Base-by-base conservation (phyloP, 2,888 invertebrate species). In the Drosophila paranaensis region DNA sequence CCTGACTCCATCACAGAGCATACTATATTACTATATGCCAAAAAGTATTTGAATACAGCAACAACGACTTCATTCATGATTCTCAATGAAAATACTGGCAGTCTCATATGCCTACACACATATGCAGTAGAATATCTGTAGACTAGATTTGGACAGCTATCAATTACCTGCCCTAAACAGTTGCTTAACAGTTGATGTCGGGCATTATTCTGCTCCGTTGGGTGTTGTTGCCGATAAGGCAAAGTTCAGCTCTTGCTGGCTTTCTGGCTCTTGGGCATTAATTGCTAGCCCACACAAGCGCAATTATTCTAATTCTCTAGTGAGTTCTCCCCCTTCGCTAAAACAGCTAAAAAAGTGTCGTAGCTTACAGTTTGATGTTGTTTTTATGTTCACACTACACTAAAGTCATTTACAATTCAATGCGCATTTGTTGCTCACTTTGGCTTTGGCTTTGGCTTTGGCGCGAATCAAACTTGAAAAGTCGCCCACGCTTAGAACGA, bases 401-500 rank as follows among this genome's bases (percentile, higher is more conserved):
- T 61, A 66, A 79, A 77, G 63, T 80, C 71, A 82, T 82, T 77
- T 83, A 77, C 67, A 78, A 82, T 67, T 81, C 83, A 84, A 88
- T 82, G 85, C 60, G 79, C 85, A 82, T 75, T 82, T 81, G 77
- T 66, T 43, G 71, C 62, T 74, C 46, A 13, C 16, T 50, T 50
- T 50, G 50, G 50, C 50, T 50, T 50, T 50, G 50, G 70, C 72
- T 86, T 70, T 79, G 82, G 77, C 71, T 33, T 33, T 33, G 30
- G 77, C 71, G 74, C 70, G 82, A 79, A 82, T 88, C 89, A 85
- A 84, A 86, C 88, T 88, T 89, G 85, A 88, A 80, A 55, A 37
- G 30, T 60, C 85, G 79, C 86, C 86, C 88, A 86, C 89, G 80
- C 53, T 70, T 67, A 89, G 89, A 86, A 88, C 82, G 79, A 82